These are phyloP conservation scores for Lophochroa leadbeateri DNA, from an alignment of 2,113 vertebrate genomes.

Conservation along the genomic window DNA sequence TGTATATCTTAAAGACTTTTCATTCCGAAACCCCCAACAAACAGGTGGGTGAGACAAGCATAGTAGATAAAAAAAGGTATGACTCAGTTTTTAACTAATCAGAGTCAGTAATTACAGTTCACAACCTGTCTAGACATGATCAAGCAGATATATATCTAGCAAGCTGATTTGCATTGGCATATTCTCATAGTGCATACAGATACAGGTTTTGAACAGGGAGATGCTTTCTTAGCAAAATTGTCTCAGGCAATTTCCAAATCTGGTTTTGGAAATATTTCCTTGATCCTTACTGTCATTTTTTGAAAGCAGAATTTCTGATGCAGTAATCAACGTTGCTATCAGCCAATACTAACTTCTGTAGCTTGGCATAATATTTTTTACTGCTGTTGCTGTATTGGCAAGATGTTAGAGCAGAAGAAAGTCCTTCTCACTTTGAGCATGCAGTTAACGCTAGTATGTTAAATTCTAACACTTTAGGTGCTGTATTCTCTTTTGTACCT, in stretches of 20 bases:
- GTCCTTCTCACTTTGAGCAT: neutral
- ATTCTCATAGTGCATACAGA: neutral
- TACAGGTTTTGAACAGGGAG: neutral
- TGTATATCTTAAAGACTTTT: neutral
- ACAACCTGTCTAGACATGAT: conserved; percentile 54
- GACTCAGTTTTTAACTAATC: conserved; percentile 47
- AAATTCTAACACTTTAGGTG: neutral
- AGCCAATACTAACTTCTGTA: neutral
- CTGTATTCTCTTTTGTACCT: neutral
- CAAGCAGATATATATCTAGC: neutral
- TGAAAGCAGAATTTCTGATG: neutral
- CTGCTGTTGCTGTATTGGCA: neutral
- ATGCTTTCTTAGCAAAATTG: neutral
- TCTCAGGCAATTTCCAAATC: neutral
- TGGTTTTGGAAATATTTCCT: neutral
- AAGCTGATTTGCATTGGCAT: conserved; percentile 31
- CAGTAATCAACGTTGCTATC: fast-evolving
- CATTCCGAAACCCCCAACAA: neutral
- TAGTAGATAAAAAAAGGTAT: neutral
- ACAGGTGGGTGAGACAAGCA: neutral
- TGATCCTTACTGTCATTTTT: neutral
- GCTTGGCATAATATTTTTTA: neutral
- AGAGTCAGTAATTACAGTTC: conserved; percentile 52
- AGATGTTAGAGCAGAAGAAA: neutral
- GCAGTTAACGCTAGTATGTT: neutral